Evolutionary conservation across 2,113 vertebrate species (phyloP).

Genomic region (Pomatorhinus ruficollis): DNA sequence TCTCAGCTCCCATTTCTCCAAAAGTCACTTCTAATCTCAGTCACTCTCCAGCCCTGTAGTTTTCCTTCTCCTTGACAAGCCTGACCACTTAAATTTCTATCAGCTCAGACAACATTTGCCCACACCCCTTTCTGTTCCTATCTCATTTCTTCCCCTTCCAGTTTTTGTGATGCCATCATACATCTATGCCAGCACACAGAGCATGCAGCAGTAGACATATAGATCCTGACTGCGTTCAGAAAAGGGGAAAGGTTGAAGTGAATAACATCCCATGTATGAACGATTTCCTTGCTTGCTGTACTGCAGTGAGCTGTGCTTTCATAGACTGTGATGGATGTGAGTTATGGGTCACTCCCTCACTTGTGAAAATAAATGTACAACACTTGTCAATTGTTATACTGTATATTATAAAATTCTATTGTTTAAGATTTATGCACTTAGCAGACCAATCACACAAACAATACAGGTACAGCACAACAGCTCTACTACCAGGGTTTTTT

Average conservation of each 20-base stretch:
- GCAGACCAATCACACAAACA: background rate
- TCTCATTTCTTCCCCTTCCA: constrained; percentile 61
- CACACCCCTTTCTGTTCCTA: constrained; percentile 20
- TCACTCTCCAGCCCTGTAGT: constrained; percentile 2
- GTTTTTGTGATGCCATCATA: constrained; percentile 36
- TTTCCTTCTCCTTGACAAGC: constrained; percentile 54
- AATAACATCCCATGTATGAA: constrained; percentile 47
- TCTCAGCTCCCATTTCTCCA: constrained; percentile 7
- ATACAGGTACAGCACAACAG: background rate
- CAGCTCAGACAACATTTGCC: constrained; percentile 29
- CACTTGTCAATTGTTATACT: constrained; percentile 32
- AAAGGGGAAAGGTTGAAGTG: constrained; percentile 57
- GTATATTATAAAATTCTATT: constrained; percentile 41
- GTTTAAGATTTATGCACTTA: constrained; percentile 26
- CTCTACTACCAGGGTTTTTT: background rate
- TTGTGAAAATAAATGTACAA: constrained; percentile 59
- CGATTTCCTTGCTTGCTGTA: constrained; percentile 43
- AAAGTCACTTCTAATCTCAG: constrained; percentile 32
- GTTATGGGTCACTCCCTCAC: constrained; percentile 62
- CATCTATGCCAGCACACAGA: constrained; percentile 41
- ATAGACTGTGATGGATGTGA: constrained; percentile 50
- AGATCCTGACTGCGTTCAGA: constrained; percentile 8
- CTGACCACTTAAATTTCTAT: constrained; percentile 53
- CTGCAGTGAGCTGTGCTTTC: constrained; percentile 47
- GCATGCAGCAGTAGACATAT: constrained; percentile 24